Base-by-base conservation (phyloP, 2,113 vertebrate genomes). In the Marmota flaviventris region DNA sequence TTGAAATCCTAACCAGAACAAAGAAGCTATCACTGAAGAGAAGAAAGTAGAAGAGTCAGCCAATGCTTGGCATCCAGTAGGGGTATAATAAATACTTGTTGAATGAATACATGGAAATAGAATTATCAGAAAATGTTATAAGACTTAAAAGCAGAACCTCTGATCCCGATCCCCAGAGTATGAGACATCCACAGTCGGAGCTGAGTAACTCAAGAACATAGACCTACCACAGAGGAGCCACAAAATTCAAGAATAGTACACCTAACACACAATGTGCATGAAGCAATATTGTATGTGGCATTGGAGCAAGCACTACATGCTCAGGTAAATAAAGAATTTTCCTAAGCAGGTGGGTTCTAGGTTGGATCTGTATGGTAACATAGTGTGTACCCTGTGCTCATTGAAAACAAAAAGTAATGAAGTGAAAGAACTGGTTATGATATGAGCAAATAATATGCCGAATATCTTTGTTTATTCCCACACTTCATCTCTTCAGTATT, bases 1-100 rank as follows among this genome's bases (percentile, higher is more conserved):
- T 97, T 91, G 83, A 85, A 92, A 56, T 91, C 61, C 82, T 73
- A 69, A 75, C 12, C 61, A 94, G 67, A 92, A 94, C 77, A 96
- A 95, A 95, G 81, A 72, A 89, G 32, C 78, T 79, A 78, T 77
- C 81, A 45, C 83, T 75, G 16, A 75, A 72, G 51, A 93, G 39
- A 89, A 76, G 24, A 87, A 95, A 88, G 69, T 37, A 18, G 25
- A 73, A 37, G 82, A 93, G 63, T 63, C 56, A 48, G 93, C 67
- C 69, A 83, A 70, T 61, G 42, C 67, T 93, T 95, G 53, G 73
- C 61, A 85, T 65, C 75, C 32, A 91, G 61, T 67, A 95, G 85
- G 69, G 76, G 65, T 81, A 86, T 97, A 79, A 87, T 79, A 92
- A 90, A 63, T 86, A 37, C 75, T 89, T 91, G 42, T 63, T 89